phyloP scores from a whole-genome alignment of 35 echinoderm and acorn worm species.

The Eucidaris tribuloides region DNA sequence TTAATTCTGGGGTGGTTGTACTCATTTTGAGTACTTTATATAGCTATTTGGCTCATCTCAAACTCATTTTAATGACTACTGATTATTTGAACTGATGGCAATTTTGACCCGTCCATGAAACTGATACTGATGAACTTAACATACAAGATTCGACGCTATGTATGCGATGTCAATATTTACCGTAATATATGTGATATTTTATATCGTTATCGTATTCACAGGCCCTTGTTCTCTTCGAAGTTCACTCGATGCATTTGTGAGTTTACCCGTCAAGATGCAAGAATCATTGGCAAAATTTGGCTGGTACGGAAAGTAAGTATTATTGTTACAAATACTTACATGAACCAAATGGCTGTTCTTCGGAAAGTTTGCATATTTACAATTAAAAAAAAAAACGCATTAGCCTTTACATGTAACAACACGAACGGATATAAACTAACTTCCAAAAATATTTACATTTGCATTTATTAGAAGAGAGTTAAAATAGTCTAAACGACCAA shows the following conservation, averaged over 20 bases:
- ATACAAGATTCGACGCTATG: neutral
- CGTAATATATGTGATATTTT: neutral
- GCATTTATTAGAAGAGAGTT: neutral
- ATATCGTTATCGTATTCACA: neutral
- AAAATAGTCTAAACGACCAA: neutral
- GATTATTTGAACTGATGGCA: neutral
- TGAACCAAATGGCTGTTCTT: neutral
- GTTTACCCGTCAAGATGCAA: constrained; percentile 90
- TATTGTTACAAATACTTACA: neutral
- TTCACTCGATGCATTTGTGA: constrained; percentile 58
- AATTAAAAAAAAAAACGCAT: neutral
- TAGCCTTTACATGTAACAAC: neutral
- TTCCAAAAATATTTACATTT: neutral
- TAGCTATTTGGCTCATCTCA: neutral
- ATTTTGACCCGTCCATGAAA: neutral
- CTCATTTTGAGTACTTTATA: neutral
- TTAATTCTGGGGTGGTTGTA: too few relatives aligned
- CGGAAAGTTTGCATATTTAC: neutral
- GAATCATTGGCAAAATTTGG: constrained; percentile 67
- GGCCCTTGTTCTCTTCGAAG: constrained; percentile 63
- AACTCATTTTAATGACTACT: neutral
- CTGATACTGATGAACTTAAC: neutral
- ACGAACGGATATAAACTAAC: neutral
- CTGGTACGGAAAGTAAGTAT: constrained; percentile 79
- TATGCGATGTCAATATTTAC: neutral